Base-by-base conservation (phyloP, 2,888 invertebrate species). In the Cybosia mesomella region DNA sequence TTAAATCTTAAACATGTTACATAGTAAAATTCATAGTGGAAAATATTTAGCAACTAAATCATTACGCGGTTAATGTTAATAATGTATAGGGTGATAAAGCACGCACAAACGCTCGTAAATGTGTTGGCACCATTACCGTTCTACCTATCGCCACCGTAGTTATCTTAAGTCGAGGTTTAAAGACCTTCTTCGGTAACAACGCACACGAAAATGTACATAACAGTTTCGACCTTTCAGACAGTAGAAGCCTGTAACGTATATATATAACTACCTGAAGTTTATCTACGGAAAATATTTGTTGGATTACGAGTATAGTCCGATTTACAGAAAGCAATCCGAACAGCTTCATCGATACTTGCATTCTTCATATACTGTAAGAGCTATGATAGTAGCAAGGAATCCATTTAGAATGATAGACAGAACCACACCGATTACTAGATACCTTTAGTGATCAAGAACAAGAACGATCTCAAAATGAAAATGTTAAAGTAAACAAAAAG, bases 91-190 rank as follows among this genome's bases (percentile, higher is more conserved):
- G 85, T 84, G 92, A 93, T 92, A 92, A 86, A 90, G 89, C 92
- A 93, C 92, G 92, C 89, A 89, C 87, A 85, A 85, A 83, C 83
- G 83, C 84, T 88, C 86, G 81, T 91, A 86, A 89, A 89, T 84
- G 84, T 84, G 80, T 83, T 83, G 80, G 84, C 83, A 85, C 83
- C 79, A 83, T 83, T 79, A 81, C 82, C 77, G 75, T 71, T 75
- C 72, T 79, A 72, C 73, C 75, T 83, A 57, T 80, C 77, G 82
- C 82, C 80, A 72, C n/a, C n/a, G n/a, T 73, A 83, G 80, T 85
- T 87, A 87, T 85, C 85, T 83, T 85, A 85, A 85, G 86, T 86
- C 83, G 77, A 72, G 74, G 74, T 80, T 76, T 70, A 72, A 71
- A 83, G 78, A 81, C 80, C 74, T 77, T 76, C 79, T 77, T 74